phyloP scores from a whole-genome alignment of 1,140 invertebrate species.

The Matsumurasca onukii region DNA sequence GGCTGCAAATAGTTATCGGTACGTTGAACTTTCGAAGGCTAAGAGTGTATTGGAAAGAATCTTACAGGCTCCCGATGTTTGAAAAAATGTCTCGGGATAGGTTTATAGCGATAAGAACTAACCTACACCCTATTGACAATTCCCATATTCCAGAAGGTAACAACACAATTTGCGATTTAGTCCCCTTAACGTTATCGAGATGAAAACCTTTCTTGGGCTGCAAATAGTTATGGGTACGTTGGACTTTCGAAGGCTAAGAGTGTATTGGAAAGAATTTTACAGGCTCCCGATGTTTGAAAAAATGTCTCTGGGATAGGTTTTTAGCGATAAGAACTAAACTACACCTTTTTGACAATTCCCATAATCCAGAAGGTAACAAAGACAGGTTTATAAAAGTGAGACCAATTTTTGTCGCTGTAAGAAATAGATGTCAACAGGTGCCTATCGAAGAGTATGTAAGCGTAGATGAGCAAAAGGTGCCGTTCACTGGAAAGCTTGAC shows the following conservation, averaged over 20 bases:
- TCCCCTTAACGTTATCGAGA: slow-evolving; percentile 11
- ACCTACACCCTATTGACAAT: slow-evolving; percentile 43
- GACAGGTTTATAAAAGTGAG: slow-evolving; percentile 45
- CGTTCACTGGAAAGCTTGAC: slow-evolving; percentile 40
- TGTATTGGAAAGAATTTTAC: slow-evolving; percentile 24
- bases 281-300: slow-evolving; percentile 19
- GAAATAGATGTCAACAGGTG: slow-evolving; percentile 40
- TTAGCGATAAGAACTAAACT: slow-evolving; percentile 39
- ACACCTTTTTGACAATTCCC: slow-evolving; percentile 42
- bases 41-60: slow-evolving; percentile 20
- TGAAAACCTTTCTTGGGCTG: slow-evolving; percentile 14
- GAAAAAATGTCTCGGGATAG: slow-evolving; percentile 31
- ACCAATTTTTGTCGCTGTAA: slow-evolving; percentile 41
- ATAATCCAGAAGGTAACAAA: slow-evolving; percentile 28
- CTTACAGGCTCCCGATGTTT: slow-evolving; percentile 25
- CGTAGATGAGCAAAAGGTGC: slow-evolving; percentile 45
- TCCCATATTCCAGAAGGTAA: slow-evolving; percentile 31
- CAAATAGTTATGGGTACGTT: slow-evolving; percentile 25
- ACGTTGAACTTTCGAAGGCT: slow-evolving; percentile 17
- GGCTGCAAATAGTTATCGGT: slow-evolving; percentile 24
- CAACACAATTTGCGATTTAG: not conserved
- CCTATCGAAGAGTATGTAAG: slow-evolving; percentile 36
- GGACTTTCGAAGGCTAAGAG: slow-evolving; percentile 13
- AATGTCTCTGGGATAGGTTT: slow-evolving; percentile 37
- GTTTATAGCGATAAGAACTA: slow-evolving; percentile 40